These are phyloP conservation scores for Pavo muticus DNA, from an alignment of 2,113 vertebrate species.

Conservation along the genomic window DNA sequence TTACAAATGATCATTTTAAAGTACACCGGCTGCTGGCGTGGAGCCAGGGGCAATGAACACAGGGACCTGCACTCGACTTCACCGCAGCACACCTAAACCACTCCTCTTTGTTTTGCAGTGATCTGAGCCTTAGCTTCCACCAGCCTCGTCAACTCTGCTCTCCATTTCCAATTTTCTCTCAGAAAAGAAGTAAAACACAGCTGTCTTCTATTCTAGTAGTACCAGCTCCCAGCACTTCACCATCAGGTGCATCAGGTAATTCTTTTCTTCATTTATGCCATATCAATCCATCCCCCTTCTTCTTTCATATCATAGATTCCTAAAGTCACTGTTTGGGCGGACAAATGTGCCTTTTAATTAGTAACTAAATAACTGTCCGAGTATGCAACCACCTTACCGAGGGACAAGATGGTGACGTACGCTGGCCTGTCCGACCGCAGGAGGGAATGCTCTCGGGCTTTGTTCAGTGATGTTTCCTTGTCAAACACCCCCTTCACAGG, in stretches of 20 bases:
- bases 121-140: neutral
- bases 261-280: neutral
- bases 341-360: neutral
- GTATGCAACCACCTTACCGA: conserved; percentile 81
- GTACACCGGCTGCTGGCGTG: neutral
- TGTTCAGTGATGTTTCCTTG: conserved; percentile 98
- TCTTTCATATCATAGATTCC: neutral
- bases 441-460: conserved; percentile 96
- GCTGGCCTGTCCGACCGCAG: conserved; percentile 94
- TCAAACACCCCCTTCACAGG: conserved; percentile 98
- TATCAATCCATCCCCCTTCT: neutral
- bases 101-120: neutral
- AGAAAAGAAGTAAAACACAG: neutral
- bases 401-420: conserved; percentile 96
- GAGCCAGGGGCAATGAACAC: neutral
- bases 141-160: neutral
- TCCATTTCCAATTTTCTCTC: neutral
- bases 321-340: neutral
- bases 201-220: neutral
- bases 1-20: neutral
- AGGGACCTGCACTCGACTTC: neutral
- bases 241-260: neutral
- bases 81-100: neutral
- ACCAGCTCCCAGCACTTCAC: neutral
- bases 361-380: neutral